Conservation (phyloP, 2,888 invertebrate species). For the Ormyrus nitidulus region DNA sequence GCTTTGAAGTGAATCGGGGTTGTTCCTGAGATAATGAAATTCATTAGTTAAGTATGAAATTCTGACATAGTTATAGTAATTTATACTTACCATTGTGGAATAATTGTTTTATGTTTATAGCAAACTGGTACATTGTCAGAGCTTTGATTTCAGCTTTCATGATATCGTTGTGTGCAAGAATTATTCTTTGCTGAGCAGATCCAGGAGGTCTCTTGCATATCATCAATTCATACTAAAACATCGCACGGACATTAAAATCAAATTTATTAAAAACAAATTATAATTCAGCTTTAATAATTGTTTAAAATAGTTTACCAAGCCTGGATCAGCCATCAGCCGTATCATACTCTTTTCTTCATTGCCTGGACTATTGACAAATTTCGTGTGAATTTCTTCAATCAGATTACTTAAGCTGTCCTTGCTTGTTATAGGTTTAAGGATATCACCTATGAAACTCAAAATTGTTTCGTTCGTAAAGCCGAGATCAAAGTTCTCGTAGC, state of each 20-base stretch:
- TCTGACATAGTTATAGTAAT: background rate
- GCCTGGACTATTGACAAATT: background rate
- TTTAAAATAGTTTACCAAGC: slow-evolving; percentile 3
- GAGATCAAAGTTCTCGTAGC: background rate
- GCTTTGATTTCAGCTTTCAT: slow-evolving; percentile 15
- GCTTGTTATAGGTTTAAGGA: background rate
- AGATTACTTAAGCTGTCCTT: background rate
- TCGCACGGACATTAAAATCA: background rate
- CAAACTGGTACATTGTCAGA: slow-evolving; percentile 21
- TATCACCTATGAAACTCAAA: background rate
- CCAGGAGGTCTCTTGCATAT: slow-evolving; percentile 4
- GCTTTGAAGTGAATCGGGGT: too few species aligned
- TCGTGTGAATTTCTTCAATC: background rate
- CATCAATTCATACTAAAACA: background rate
- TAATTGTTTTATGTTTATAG: slow-evolving; percentile 7
- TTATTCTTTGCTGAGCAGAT: slow-evolving; percentile 1
- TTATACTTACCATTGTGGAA: background rate
- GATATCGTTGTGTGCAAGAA: background rate
- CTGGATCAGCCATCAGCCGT: background rate
- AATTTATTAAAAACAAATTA: background rate
- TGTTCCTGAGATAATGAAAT: background rate
- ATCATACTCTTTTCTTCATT: background rate
- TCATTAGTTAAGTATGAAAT: background rate
- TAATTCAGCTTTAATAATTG: background rate
- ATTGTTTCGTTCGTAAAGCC: background rate